Evolutionary conservation across 1,140 invertebrate species (phyloP).

Genomic region (Nautilus pompilius): DNA sequence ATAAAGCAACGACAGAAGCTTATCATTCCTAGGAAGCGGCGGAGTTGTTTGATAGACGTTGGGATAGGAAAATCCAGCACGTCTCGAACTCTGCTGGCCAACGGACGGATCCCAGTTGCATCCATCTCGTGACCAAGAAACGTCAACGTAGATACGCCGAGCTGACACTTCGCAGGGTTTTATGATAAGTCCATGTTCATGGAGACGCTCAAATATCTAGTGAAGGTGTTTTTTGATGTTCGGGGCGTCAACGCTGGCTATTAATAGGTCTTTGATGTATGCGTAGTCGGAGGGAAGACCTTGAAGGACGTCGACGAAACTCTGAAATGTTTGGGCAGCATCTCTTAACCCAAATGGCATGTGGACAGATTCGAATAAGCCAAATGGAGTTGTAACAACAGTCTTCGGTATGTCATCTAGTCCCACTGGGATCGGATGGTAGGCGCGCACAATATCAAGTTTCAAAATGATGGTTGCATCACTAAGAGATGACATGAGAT

Average conservation of each 20-base stretch:
- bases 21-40: constrained; percentile 50
- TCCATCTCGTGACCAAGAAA: background rate
- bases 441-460: constrained; percentile 17
- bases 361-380: constrained; percentile 20
- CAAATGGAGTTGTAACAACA: constrained; percentile 23
- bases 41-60: constrained; percentile 27
- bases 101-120: background rate
- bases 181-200: background rate
- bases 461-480: constrained; percentile 14
- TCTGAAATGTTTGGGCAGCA: background rate
- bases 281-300: background rate
- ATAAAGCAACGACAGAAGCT: constrained; percentile 6
- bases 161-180: background rate
- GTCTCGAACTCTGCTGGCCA: background rate
- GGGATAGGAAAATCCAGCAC: constrained; percentile 34
- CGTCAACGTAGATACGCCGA: background rate
- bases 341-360: constrained; percentile 12
- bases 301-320: background rate
- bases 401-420: constrained; percentile 14
- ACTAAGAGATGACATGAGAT: constrained; percentile 18
- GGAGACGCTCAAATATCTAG: background rate
- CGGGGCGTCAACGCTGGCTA: constrained; percentile 5
- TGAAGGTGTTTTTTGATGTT: constrained; percentile 16
- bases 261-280: background rate
- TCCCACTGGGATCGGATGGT: constrained; percentile 19